Evolutionary conservation across 2,797 vertebrate species (phyloP).

Genomic region (Clarias laeviceps): DNA sequence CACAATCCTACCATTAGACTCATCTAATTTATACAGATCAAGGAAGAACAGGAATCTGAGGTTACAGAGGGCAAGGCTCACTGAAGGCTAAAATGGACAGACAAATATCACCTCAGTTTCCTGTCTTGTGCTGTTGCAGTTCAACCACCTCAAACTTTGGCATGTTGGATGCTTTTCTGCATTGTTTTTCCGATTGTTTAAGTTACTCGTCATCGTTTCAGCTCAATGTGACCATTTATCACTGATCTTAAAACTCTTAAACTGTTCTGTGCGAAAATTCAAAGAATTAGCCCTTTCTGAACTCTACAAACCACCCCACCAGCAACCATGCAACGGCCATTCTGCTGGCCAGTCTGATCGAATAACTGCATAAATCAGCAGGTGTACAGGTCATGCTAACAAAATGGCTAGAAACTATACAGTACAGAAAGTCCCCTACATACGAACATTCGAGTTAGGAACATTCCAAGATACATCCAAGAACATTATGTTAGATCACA

Average conservation of each 20-base stretch:
- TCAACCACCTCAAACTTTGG: not conserved
- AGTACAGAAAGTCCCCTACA: too few relatives aligned
- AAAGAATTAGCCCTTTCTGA: not conserved
- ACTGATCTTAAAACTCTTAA: not conserved
- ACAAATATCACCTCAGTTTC: not conserved
- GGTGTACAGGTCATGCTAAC: not conserved
- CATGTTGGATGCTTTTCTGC: not conserved
- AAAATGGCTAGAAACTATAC: not conserved
- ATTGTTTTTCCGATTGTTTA: not conserved
- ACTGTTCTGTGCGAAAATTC: not conserved
- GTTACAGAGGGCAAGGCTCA: not conserved
- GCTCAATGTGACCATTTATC: not conserved
- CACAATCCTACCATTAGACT: not conserved
- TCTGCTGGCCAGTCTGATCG: not conserved
- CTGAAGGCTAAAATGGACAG: not conserved
- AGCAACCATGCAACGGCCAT: not conserved
- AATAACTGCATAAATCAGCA: not conserved
- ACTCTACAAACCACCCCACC: not conserved
- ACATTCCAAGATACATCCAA: too few relatives aligned
- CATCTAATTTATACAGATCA: not conserved
- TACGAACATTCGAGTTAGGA: too few relatives aligned
- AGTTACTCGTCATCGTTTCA: not conserved
- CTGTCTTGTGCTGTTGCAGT: not conserved
- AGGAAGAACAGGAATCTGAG: not conserved
- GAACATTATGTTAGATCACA: too few relatives aligned